phyloP scores from a whole-genome alignment of 92 coral and sea anemone genomes.

The Desmophyllum pertusum region DNA sequence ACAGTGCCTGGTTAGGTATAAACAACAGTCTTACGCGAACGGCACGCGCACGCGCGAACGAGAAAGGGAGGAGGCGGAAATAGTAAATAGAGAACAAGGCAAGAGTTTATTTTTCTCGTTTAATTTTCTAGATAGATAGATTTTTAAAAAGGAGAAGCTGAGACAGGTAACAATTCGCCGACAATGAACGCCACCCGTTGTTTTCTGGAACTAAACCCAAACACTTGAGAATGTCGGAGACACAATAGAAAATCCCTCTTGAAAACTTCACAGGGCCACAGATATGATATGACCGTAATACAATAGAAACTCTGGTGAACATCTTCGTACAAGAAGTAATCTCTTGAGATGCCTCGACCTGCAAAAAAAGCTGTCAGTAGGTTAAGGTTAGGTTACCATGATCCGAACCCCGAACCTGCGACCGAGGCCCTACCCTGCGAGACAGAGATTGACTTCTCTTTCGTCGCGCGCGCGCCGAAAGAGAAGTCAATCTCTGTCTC shows the following conservation, averaged over 20 bases:
- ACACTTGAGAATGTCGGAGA: not conserved
- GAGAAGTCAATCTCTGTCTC: too few relatives aligned
- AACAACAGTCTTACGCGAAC: too few relatives aligned
- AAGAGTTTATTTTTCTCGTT: not conserved
- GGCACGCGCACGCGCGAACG: too few relatives aligned
- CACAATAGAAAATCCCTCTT: not conserved
- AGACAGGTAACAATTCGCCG: not conserved
- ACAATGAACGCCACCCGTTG: not conserved
- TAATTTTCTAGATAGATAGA: too few relatives aligned
- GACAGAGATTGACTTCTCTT: too few relatives aligned
- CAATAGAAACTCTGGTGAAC: not conserved
- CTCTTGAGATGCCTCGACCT: not conserved
- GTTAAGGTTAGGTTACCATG: not conserved
- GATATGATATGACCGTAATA: not conserved
- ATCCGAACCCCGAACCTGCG: too few relatives aligned
- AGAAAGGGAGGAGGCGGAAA: not conserved
- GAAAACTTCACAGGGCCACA: not conserved
- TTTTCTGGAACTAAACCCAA: not conserved
- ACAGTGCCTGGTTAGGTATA: too few relatives aligned
- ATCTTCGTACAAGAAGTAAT: not conserved
- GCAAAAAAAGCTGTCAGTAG: not conserved
- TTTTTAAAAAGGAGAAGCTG: too few relatives aligned
- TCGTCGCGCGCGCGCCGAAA: too few relatives aligned
- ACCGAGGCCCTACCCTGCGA: too few relatives aligned
- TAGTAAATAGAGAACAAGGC: not conserved